phyloP scores from a whole-genome alignment of 2,888 invertebrate genomes.

The Opisthograptis luteolata region DNA sequence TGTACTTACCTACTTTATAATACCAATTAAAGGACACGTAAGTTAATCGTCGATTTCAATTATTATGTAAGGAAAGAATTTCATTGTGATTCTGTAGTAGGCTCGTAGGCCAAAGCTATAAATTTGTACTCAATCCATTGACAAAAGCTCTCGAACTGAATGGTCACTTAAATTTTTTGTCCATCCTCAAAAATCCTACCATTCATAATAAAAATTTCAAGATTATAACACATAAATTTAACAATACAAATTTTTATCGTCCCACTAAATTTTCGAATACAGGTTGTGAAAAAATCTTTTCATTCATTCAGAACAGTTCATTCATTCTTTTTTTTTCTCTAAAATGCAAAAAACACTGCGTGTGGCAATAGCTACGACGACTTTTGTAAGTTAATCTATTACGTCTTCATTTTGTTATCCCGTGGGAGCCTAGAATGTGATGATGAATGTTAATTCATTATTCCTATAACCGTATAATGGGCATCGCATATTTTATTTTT shows the following conservation, averaged over 20 bases:
- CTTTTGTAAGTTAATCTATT: conserved; percentile 17
- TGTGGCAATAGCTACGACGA: conserved; percentile 19
- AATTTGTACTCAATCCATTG: conserved; percentile 39
- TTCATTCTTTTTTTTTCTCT: conserved; percentile 41
- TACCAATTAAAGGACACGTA: no score
- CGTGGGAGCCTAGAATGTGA: conserved; percentile 68
- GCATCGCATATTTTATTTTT: conserved; percentile 23
- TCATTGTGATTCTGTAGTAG: no score
- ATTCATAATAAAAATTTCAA: conserved; percentile 48
- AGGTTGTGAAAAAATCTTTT: conserved; percentile 63
- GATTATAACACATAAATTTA: conserved; percentile 73
- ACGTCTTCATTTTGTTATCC: conserved; percentile 70
- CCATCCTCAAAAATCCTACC: conserved; percentile 30
- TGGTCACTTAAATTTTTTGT: conserved; percentile 38
- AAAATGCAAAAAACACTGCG: conserved; percentile 57
- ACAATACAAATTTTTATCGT: conserved; percentile 81
- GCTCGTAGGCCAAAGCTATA: background rate
- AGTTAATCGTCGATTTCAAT: no score
- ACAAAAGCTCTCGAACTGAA: conserved; percentile 42
- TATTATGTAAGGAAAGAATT: no score
- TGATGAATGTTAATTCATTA: conserved; percentile 61
- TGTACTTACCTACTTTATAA: no score
- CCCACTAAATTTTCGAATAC: conserved; percentile 57
- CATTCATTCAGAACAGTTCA: conserved; percentile 65
- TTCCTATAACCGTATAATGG: conserved; percentile 21